These are phyloP conservation scores for Lepas anatifera DNA, from an alignment of 2,888 invertebrate species.

Conservation along the genomic window DNA sequence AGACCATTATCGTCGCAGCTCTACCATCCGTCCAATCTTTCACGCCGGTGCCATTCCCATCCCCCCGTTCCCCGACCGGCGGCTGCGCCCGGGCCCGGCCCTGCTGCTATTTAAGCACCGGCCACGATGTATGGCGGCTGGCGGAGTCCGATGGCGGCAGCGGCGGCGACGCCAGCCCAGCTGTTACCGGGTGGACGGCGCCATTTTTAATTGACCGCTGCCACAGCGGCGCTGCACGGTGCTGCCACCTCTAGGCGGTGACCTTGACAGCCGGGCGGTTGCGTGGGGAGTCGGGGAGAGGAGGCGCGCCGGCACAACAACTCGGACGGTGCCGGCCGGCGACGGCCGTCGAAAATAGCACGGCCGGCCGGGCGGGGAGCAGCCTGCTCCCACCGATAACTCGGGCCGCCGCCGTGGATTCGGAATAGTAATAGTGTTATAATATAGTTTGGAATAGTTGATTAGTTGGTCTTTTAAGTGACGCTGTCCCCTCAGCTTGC, in stretches of 20 bases:
- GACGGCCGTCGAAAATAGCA: not conserved
- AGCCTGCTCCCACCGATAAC: not conserved
- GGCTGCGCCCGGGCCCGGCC: not conserved
- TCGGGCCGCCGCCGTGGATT: not conserved
- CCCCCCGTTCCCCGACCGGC: not conserved
- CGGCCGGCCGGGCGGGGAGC: not conserved
- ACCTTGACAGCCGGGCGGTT: not conserved
- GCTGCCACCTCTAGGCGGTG: not conserved
- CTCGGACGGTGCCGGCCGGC: not conserved
- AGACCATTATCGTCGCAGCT: too few species aligned
- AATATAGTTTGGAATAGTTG: too few species aligned
- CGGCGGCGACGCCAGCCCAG: not conserved
- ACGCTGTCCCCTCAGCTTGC: too few species aligned
- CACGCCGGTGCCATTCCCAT: not conserved
- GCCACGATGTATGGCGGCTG: not conserved
- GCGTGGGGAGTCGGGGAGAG: too few species aligned
- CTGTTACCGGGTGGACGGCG: conserved; percentile 2
- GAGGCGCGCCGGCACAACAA: not conserved
- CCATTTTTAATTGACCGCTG: not conserved
- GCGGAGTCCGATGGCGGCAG: not conserved
- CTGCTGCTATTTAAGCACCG: not conserved
- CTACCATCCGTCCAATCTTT: not conserved
- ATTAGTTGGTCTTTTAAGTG: too few species aligned
- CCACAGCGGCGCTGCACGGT: not conserved
- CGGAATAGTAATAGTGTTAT: too few species aligned